These are phyloP conservation scores for Emydocephalus ijimae DNA, from an alignment of 2,113 vertebrate species.

Conservation along the genomic window DNA sequence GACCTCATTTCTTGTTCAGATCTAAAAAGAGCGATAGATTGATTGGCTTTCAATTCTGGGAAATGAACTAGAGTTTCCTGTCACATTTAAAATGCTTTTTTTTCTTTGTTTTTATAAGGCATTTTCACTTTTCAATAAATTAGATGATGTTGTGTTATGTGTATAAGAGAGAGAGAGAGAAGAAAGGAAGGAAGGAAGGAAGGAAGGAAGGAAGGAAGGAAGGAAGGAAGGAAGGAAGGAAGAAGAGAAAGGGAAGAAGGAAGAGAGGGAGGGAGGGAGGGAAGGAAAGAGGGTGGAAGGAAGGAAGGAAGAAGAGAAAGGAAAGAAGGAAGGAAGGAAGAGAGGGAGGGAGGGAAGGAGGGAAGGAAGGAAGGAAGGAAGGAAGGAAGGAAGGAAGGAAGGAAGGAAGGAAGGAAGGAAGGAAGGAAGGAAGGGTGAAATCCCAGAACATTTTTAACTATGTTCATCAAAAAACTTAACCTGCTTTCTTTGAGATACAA, in stretches of 20 bases:
- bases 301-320: too few relatives aligned
- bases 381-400: too few relatives aligned
- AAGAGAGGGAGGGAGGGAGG: too few relatives aligned
- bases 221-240: too few relatives aligned
- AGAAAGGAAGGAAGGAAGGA: too few relatives aligned
- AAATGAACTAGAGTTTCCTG: neutral
- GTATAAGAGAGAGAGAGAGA: neutral
- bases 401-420: too few relatives aligned
- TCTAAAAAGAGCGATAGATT: fast-evolving
- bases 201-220: neutral
- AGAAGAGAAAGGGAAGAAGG: fast-evolving
- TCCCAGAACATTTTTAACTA: neutral
- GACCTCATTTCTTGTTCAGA: fast-evolving
- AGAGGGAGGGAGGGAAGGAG: neutral
- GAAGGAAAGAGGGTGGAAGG: fast-evolving
- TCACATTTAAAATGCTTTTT: neutral
- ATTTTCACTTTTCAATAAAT: neutral
- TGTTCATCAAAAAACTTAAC: neutral
- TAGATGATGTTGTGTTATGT: neutral
- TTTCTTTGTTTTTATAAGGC: neutral
- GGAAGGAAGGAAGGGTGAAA: neutral
- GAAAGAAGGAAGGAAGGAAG: too few relatives aligned
- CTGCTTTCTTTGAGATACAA: neutral
- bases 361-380: too few relatives aligned
- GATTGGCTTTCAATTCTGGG: neutral